Evolutionary conservation across 2,888 invertebrate species (phyloP).

Genomic region (Teleiodes luculella): DNA sequence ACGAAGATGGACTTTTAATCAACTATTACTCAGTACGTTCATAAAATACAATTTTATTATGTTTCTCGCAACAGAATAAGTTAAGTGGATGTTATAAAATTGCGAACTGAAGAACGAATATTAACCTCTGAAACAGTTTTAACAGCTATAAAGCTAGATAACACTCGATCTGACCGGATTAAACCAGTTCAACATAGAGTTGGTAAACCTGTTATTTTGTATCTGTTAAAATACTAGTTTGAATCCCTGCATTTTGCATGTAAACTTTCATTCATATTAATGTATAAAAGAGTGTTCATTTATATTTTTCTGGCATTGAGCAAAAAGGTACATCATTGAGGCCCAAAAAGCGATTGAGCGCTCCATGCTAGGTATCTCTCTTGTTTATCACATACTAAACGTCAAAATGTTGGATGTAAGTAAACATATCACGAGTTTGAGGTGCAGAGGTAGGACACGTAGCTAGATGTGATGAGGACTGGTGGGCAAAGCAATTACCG

Average conservation of each 20-base stretch:
- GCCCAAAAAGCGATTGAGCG: too few relatives aligned
- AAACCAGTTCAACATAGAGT: conserved; percentile 2
- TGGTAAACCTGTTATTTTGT: background rate
- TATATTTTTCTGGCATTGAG: background rate
- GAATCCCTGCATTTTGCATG: too few relatives aligned
- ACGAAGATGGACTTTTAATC: background rate
- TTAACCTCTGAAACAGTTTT: conserved; percentile 8
- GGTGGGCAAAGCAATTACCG: too few relatives aligned
- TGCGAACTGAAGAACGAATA: background rate
- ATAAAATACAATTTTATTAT: background rate
- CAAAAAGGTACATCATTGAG: too few relatives aligned
- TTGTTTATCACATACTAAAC: too few relatives aligned
- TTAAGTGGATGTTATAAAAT: background rate
- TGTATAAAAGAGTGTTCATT: background rate
- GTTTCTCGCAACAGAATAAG: background rate
- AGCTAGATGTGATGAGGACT: too few relatives aligned
- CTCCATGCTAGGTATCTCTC: too few relatives aligned
- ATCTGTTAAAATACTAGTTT: too few relatives aligned
- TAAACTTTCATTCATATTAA: too few relatives aligned
- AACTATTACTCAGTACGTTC: background rate
- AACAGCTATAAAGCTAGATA: conserved; percentile 15
- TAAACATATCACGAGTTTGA: too few relatives aligned
- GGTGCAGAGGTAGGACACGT: too few relatives aligned
- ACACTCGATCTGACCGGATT: conserved; percentile 13
- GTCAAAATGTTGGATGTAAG: too few relatives aligned